Conservation (phyloP, 2,888 invertebrate genomes). For the Drosophila percnosoma region DNA sequence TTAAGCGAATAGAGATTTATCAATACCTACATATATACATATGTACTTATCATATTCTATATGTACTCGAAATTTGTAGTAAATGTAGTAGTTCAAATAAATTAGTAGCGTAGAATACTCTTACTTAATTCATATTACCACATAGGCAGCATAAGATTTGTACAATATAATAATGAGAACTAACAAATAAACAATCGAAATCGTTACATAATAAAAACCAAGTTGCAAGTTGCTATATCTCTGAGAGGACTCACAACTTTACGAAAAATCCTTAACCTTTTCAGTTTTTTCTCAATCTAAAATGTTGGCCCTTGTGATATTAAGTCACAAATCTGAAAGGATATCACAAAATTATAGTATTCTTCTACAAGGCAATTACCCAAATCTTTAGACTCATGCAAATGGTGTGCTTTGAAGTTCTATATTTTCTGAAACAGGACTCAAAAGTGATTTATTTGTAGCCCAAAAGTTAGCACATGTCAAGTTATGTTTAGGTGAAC, state of each 20-base stretch:
- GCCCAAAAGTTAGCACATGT: too few relatives aligned
- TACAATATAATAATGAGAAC: slow-evolving; percentile 67
- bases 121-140: slow-evolving; percentile 51
- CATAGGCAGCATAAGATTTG: slow-evolving; percentile 66
- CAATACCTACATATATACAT: slow-evolving; percentile 21
- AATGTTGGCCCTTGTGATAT: too few relatives aligned
- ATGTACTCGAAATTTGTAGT: slow-evolving; percentile 44
- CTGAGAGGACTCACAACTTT: background rate
- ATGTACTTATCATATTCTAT: slow-evolving; percentile 35
- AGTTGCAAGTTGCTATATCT: background rate
- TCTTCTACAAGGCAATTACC: too few relatives aligned
- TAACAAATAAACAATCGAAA: slow-evolving; percentile 66
- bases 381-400: too few relatives aligned
- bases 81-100: slow-evolving; percentile 45
- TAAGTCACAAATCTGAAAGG: too few relatives aligned
- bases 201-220: slow-evolving; percentile 15
- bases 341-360: too few relatives aligned
- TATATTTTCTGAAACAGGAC: background rate
- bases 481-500: background rate
- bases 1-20: slow-evolving; percentile 40
- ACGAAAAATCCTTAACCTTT: background rate
- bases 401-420: too few relatives aligned
- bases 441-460: background rate
- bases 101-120: slow-evolving; percentile 39
- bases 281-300: background rate